A percentile compares a stretch with the other conserved stretches of the same genome.
These are phyloP conservation scores for Melanostoma scalare DNA, from an alignment of 2,888 invertebrate genomes.

Conservation along the genomic window DNA sequence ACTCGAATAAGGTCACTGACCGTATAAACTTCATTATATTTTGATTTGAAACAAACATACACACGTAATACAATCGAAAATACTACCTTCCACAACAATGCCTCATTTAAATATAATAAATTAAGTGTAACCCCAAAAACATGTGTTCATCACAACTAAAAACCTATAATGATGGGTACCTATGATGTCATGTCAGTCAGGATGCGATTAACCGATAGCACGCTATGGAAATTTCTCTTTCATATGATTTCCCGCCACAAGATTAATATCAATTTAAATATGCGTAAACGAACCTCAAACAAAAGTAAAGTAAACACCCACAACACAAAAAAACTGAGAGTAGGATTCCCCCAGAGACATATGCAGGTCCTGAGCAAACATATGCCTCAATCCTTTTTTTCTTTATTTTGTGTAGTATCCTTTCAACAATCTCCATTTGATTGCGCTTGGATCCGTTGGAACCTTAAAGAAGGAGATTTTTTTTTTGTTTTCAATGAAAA, in stretches of 20 bases:
- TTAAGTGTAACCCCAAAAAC: conserved; percentile 31
- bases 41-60: too few species aligned
- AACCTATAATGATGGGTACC: conserved; percentile 27
- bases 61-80: too few species aligned
- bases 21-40: too few species aligned
- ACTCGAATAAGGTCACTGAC: too few species aligned
- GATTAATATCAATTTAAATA: conserved; percentile 71
- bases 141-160: conserved; percentile 55
- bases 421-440: conserved; percentile 43
- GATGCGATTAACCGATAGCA: conserved; percentile 65
- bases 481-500: conserved; percentile 40
- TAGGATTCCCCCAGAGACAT: conserved; percentile 48
- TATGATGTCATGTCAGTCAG: conserved; percentile 54
- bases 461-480: conserved; percentile 30
- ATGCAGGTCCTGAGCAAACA: conserved; percentile 61
- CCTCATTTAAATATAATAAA: not conserved
- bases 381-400: conserved; percentile 57
- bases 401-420: conserved; percentile 2
- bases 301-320: conserved; percentile 61
- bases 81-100: not conserved
- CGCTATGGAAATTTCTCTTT: conserved; percentile 55
- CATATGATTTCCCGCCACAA: conserved; percentile 40
- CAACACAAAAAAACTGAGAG: conserved; percentile 58
- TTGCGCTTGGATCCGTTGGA: conserved; percentile 50
- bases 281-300: conserved; percentile 65